Evolutionary conservation across 2,888 invertebrate genomes (phyloP).

Genomic region (Caenorhabditis zanzibari): DNA sequence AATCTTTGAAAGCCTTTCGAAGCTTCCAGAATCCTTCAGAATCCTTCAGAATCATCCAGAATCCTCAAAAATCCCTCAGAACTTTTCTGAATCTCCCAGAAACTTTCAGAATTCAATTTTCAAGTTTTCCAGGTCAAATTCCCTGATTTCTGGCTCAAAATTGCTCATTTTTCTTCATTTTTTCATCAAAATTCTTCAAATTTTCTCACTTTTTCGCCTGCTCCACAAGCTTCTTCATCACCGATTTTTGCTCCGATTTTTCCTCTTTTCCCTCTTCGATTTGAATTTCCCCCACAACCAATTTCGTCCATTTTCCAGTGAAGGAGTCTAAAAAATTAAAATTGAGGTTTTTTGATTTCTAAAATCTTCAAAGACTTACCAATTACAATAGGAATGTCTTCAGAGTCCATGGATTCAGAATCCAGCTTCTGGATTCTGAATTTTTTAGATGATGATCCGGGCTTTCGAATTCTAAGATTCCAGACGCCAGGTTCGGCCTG

Average conservation of each 20-base stretch:
- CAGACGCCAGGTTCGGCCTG: conserved; percentile 96
- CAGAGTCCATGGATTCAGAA: not conserved
- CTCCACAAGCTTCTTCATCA: not conserved
- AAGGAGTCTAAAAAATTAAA: conserved; percentile 43
- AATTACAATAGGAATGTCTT: conserved; percentile 2
- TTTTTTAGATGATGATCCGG: conserved; percentile 93
- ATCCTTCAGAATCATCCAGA: no score
- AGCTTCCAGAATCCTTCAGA: not conserved
- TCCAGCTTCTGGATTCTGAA: conserved; percentile 88
- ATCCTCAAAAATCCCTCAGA: not conserved
- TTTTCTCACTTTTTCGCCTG: no score
- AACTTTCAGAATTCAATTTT: not conserved
- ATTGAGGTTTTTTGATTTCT: no score
- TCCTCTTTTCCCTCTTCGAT: not conserved
- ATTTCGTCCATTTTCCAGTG: conserved; percentile 28
- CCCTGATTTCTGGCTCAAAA: no score
- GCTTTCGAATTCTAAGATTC: conserved; percentile 91
- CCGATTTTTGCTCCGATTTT: not conserved
- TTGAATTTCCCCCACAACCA: conserved; percentile 9
- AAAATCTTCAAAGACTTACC: not conserved
- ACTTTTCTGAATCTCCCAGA: not conserved
- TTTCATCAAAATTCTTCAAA: not conserved
- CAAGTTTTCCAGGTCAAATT: no score
- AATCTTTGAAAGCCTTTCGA: no score
- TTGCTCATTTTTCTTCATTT: conserved; percentile 26